Percentiles rank a stretch among this genome's conserved stretches.
These are phyloP conservation scores for Pogonocichla stellata DNA, from an alignment of 2,113 vertebrate species.

Conservation along the genomic window DNA sequence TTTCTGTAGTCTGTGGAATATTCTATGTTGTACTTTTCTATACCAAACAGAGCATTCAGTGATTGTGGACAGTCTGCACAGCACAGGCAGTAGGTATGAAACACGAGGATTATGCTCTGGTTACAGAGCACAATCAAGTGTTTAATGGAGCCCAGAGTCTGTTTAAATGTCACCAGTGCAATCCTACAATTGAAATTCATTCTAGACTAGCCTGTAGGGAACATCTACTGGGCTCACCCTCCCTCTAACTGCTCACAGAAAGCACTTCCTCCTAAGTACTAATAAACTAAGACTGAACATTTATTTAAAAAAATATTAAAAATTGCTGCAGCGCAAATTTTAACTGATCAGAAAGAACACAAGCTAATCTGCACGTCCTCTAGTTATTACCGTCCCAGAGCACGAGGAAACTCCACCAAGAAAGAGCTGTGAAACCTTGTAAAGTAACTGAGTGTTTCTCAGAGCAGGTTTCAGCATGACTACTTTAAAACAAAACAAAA, in stretches of 20 bases:
- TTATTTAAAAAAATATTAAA: not conserved
- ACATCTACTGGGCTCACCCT: not conserved
- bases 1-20: not conserved
- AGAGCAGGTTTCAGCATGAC: not conserved
- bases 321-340: not conserved
- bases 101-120: not conserved
- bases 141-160: not conserved
- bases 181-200: not conserved
- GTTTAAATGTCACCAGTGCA: not conserved
- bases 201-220: not conserved
- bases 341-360: not conserved
- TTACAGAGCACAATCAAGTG: not conserved
- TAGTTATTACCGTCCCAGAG: not conserved
- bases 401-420: not conserved
- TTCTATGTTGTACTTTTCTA: not conserved
- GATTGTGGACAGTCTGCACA: not conserved
- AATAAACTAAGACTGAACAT: not conserved
- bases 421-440: not conserved
- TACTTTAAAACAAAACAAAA: slow-evolving; percentile 1
- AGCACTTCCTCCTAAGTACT: not conserved
- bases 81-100: not conserved
- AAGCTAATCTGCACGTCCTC: not conserved
- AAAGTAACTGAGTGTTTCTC: not conserved
- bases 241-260: not conserved
- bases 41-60: not conserved